A percentile compares a stretch with the other conserved stretches of the same genome.
Conservation (phyloP, 2,888 invertebrate genomes). For the Dryomyza anilis region DNA sequence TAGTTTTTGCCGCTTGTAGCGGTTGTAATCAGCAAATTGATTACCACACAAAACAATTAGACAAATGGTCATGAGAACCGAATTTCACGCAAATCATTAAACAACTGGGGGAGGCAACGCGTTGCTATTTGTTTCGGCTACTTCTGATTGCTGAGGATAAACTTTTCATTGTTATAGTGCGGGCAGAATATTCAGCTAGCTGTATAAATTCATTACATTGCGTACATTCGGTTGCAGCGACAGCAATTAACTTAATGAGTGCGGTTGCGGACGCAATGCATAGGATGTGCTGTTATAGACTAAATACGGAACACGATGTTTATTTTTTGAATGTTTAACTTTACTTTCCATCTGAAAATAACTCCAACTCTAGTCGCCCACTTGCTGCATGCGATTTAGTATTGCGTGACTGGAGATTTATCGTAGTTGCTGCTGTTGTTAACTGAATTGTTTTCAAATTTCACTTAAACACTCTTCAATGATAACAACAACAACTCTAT, state of each 20-base stretch:
- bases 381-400: background rate
- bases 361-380: background rate
- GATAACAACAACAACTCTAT: slow-evolving; percentile 29
- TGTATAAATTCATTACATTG: too few relatives aligned
- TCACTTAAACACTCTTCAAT: slow-evolving; percentile 33
- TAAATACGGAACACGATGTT: background rate
- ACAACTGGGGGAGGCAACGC: background rate
- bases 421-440: slow-evolving; percentile 15
- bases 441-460: slow-evolving; percentile 34
- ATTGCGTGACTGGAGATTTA: slow-evolving; percentile 13
- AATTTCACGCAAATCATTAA: too few relatives aligned
- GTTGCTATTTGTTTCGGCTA: background rate
- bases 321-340: background rate
- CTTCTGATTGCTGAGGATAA: background rate
- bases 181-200: background rate
- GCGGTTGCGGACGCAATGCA: background rate
- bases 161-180: slow-evolving; percentile 8
- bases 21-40: slow-evolving; percentile 38
- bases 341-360: too few relatives aligned
- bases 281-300: background rate
- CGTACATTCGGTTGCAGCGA: background rate
- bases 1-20: background rate
- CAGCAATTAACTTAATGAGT: slow-evolving; percentile 24
- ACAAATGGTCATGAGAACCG: too few relatives aligned
- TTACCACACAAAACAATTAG: slow-evolving; percentile 28